Evolutionary conservation across 2,888 invertebrate genomes (phyloP).

Genomic region (Pantelozetes paolii): DNA sequence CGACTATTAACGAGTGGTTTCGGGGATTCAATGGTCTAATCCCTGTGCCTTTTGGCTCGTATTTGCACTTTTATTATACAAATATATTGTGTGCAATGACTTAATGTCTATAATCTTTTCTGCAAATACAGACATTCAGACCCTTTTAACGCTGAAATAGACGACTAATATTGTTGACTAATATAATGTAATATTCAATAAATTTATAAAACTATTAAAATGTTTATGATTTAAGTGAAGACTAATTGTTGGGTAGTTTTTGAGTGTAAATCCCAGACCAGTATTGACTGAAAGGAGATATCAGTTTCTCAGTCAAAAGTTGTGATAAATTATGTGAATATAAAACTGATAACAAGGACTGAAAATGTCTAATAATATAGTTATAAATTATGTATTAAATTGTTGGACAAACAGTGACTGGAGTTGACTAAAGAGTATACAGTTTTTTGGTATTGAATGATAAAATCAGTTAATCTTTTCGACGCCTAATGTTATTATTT

Average conservation of each 20-base stretch:
- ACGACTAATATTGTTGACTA: background rate
- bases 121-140: background rate
- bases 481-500: conserved; percentile 32
- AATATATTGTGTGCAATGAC: background rate
- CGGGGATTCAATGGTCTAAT: too few relatives aligned
- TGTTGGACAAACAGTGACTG: background rate
- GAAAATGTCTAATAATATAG: background rate
- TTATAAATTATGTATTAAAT: background rate
- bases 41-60: conserved; percentile 9
- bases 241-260: background rate
- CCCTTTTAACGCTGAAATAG: background rate
- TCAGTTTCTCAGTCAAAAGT: background rate
- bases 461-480: conserved; percentile 33
- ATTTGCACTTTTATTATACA: conserved; percentile 10
- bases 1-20: background rate
- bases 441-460: background rate
- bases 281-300: too few relatives aligned
- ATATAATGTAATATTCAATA: background rate
- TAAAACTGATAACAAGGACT: background rate
- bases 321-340: conserved; percentile 6
- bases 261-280: too few relatives aligned
- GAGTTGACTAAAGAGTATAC: background rate
- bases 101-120: conserved; percentile 9
- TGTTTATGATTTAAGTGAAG: too few relatives aligned
- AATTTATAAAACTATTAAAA: background rate